These are phyloP conservation scores for Tetragonisca angustula DNA, from an alignment of 2,888 invertebrate genomes.

Conservation along the genomic window DNA sequence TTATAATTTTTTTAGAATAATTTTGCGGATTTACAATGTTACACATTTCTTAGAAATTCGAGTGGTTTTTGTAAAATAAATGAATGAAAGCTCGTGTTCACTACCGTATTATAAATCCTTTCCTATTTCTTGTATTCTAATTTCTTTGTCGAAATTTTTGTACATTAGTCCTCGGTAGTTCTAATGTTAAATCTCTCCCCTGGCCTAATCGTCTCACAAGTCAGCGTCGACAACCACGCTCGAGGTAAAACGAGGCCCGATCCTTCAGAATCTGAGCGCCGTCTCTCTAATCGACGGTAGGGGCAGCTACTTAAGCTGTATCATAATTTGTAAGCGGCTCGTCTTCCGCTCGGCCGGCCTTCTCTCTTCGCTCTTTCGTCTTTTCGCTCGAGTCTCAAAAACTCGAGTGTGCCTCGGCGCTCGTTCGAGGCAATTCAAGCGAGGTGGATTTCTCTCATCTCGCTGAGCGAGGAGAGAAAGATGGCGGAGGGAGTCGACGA, in stretches of 20 bases:
- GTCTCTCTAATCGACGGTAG: conserved; percentile 4
- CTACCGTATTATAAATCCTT: no score
- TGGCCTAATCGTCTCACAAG: not conserved
- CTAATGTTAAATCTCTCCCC: not conserved
- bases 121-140: no score
- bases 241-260: not conserved
- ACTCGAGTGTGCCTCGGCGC: conserved; percentile 8
- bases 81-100: no score
- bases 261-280: not conserved
- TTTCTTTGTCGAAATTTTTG: no score
- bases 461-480: no score
- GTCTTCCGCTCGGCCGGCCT: not conserved
- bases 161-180: no score
- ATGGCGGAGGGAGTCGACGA: no score
- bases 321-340: conserved; percentile 23
- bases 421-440: conserved; percentile 20
- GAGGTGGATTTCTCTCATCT: not conserved
- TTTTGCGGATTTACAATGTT: no score
- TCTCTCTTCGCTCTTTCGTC: not conserved
- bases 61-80: no score
- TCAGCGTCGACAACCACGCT: no score
- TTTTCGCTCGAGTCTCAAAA: conserved; percentile 1
- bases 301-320: conserved; percentile 13
- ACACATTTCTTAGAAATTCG: no score
- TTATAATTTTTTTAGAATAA: no score